Conservation (phyloP, 2,113 vertebrate genomes). For the Xyliphius kryptos region DNA sequence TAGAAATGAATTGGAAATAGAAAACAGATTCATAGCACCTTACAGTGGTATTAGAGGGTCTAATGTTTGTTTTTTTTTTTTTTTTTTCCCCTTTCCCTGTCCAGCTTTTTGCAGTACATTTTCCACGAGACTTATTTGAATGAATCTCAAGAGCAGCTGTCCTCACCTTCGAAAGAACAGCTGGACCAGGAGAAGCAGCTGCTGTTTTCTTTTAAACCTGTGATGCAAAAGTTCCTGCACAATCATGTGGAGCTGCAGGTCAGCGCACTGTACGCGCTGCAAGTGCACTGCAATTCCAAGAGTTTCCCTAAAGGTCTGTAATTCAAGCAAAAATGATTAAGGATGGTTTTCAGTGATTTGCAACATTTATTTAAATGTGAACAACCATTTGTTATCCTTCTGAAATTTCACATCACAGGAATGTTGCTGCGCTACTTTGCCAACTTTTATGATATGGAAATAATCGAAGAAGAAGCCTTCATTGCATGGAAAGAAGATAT, state of each 20-base stretch:
- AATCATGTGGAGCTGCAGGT: constrained; percentile 96
- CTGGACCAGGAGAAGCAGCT: constrained; percentile 93
- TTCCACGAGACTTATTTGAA: constrained; percentile 81
- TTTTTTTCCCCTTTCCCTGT: not conserved
- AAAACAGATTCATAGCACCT: too few species aligned
- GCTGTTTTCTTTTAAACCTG: constrained; percentile 94
- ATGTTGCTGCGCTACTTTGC: constrained; percentile 99
- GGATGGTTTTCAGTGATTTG: too few species aligned
- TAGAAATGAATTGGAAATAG: too few species aligned
- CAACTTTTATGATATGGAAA: constrained; percentile 98
- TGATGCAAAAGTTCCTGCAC: constrained; percentile 98
- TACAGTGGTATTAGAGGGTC: too few species aligned
- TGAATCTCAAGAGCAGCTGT: constrained; percentile 79
- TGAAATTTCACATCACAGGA: too few species aligned
- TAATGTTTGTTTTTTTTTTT: too few species aligned
- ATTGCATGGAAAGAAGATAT: constrained; percentile 99
- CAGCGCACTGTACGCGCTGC: constrained; percentile 91
- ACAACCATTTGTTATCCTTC: too few species aligned
- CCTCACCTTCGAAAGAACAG: constrained; percentile 87
- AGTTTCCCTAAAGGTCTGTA: constrained; percentile 98
- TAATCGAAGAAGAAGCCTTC: constrained; percentile 99
- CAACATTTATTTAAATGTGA: too few species aligned
- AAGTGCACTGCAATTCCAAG: constrained; percentile 91
- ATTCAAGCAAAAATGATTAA: too few species aligned
- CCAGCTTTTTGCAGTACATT: constrained; percentile 97